Evolutionary conservation across 2,797 vertebrate genomes (phyloP).

Genomic region (Megaceryle alcyon): DNA sequence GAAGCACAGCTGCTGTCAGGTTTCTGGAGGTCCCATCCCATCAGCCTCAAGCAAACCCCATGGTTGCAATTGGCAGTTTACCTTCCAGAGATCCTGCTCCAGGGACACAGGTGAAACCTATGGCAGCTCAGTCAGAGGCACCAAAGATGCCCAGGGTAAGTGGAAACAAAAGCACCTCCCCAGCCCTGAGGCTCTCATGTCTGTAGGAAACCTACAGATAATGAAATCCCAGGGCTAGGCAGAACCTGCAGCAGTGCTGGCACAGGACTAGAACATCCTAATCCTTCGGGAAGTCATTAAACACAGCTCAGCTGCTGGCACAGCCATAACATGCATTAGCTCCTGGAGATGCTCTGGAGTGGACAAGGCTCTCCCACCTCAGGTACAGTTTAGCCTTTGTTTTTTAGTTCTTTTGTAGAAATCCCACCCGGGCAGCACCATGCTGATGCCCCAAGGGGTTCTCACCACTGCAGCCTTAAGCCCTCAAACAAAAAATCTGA

Average conservation of each 20-base stretch:
- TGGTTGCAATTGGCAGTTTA: not conserved
- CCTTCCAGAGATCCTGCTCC: not conserved
- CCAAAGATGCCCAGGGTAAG: not conserved
- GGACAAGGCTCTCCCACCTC: not conserved
- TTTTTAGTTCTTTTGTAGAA: not conserved
- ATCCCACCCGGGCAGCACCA: not conserved
- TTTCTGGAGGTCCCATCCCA: not conserved
- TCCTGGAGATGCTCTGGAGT: not conserved
- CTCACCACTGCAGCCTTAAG: not conserved
- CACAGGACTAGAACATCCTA: not conserved
- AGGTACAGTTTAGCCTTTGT: not conserved
- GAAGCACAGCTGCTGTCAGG: too few species aligned
- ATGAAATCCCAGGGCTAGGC: constrained; percentile 12
- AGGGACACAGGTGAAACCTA: not conserved
- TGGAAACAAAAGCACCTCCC: not conserved
- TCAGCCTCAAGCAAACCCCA: not conserved
- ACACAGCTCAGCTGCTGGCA: not conserved
- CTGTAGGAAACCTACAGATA: not conserved
- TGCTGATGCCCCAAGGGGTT: not conserved
- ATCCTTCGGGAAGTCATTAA: constrained; percentile 47
- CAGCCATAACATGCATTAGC: not conserved
- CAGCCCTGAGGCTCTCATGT: not conserved
- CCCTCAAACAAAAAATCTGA: too few species aligned
- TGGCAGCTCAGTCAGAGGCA: not conserved
- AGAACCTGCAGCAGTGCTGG: not conserved